Evolutionary conservation across 2,113 vertebrate species (phyloP), one percentile per base, ranked within the genome.

Genomic region (Semicossyphus pulcher): DNA sequence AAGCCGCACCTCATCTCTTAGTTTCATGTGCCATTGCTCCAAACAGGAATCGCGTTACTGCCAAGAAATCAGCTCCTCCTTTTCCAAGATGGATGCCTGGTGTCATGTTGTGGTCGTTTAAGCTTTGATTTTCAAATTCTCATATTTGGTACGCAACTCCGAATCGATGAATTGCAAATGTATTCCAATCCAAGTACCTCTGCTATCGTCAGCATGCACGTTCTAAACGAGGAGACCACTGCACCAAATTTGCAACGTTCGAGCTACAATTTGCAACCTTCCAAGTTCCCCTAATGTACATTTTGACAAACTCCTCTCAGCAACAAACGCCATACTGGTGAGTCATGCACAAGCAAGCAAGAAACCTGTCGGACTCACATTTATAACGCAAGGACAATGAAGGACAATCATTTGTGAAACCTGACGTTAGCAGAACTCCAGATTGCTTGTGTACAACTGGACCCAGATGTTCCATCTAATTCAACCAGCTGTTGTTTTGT

Each of bases 11-110:
- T 67, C 81, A 4, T 67, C 47, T 81, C 54, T 65, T 21, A 14
- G 71, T 72, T 76, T 78, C 71, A 76, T 51, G 78, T 64, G 76
- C 52, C 56, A 7, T 48, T 59, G 53, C 63, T 20, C 21, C 48
- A 59, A 80, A 84, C 41, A 79, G 63, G 28, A 54, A 47, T 2
- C 29, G 47, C 26, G 29, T 9, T 14, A 11, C 2, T 64, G 47
- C 65, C 21, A 25, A 41, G 21, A 21, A 62, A 63, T 10, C 21
- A n/a, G 15, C 48, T 45, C 21, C 44, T 39, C 12, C 21, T 41
- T 39, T 57, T 32, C 34, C 29, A 58, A 62, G 53, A 82, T 76
- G 37, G 52, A 78, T 63, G 48, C 39, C 26, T 28, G 20, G 18
- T 70, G 61, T 77, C 28, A 32, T 62, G 39, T 60, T 47, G 61